A percentile compares a stretch with the other conserved stretches of the same genome.
phyloP scores from a whole-genome alignment of 2,888 invertebrate genomes.

The Meloe dianella region DNA sequence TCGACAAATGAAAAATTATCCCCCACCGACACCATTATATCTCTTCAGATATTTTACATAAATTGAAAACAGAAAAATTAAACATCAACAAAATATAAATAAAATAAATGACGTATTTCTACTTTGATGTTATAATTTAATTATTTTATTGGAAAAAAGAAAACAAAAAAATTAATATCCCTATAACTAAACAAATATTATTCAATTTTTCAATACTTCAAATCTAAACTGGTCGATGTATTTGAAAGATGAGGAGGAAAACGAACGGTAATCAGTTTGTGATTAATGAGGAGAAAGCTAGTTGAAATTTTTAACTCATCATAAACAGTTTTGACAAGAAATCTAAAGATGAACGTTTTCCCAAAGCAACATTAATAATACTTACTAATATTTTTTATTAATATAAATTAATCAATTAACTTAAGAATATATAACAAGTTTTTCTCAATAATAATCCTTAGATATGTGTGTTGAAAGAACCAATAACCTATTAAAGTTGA shows the following conservation, averaged over 20 bases:
- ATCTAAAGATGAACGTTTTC: conserved; percentile 13
- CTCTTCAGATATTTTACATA: not conserved
- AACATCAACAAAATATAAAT: no score
- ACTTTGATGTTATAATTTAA: no score
- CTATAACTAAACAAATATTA: not conserved
- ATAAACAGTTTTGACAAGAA: conserved; percentile 23
- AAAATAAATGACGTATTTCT: not conserved
- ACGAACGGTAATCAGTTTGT: conserved; percentile 28
- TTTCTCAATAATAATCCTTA: no score
- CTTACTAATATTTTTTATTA: not conserved
- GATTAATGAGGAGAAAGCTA: conserved; percentile 35
- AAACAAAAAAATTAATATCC: not conserved
- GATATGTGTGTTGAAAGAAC: no score
- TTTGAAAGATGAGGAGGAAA: conserved; percentile 13
- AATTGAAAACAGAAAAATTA: not conserved
- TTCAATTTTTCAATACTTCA: no score
- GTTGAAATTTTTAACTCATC: conserved; percentile 18
- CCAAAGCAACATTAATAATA: not conserved
- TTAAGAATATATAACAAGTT: no score
- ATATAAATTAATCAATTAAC: no score
- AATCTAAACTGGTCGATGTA: conserved; percentile 12
- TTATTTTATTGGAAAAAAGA: no score
- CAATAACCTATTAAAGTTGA: not conserved
- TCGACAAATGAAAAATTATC: not conserved
- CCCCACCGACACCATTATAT: not conserved